Conservation (phyloP, 2,797 vertebrate species). For the Etheostoma perlongum region DNA sequence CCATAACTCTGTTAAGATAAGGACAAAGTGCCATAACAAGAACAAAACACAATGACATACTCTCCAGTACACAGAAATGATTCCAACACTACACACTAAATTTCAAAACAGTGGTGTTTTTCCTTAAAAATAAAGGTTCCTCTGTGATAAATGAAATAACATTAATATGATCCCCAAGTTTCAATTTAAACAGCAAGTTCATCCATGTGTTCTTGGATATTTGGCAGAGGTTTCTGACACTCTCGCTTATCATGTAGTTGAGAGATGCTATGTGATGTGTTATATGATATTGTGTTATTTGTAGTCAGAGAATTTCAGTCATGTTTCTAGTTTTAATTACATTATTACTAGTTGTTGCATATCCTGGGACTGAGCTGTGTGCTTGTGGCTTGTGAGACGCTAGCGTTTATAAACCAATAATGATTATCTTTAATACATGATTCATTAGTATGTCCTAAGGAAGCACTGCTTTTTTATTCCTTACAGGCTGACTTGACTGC, state of each 20-base stretch:
- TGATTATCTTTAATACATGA: constrained; percentile 87
- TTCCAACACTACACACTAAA: constrained; percentile 10
- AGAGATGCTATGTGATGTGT: constrained; percentile 18
- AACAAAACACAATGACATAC: constrained; percentile 14
- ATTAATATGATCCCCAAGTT: neutral
- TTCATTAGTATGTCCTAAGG: constrained; percentile 86
- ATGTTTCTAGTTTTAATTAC: constrained; percentile 81
- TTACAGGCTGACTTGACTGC: constrained; percentile 77
- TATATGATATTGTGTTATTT: constrained; percentile 43
- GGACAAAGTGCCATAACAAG: constrained; percentile 18
- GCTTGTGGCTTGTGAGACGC: constrained; percentile 79
- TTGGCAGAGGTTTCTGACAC: constrained; percentile 12
- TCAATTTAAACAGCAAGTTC: neutral
- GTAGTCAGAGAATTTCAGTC: constrained; percentile 57
- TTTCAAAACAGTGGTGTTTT: constrained; percentile 6
- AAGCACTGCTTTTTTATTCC: constrained; percentile 74
- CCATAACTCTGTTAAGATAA: constrained; percentile 8
- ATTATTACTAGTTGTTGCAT: constrained; percentile 83
- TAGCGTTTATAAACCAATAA: constrained; percentile 84
- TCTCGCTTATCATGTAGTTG: constrained; percentile 10
- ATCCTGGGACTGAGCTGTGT: constrained; percentile 79
- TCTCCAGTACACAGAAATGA: constrained; percentile 26
- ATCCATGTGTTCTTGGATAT: constrained; percentile 22
- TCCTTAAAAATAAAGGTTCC: constrained; percentile 12
- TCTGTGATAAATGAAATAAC: neutral